Percentiles rank a stretch among this genome's conserved stretches.
Evolutionary conservation across 1,140 invertebrate species (phyloP).

Genomic region (Philopotamus ludificatus): DNA sequence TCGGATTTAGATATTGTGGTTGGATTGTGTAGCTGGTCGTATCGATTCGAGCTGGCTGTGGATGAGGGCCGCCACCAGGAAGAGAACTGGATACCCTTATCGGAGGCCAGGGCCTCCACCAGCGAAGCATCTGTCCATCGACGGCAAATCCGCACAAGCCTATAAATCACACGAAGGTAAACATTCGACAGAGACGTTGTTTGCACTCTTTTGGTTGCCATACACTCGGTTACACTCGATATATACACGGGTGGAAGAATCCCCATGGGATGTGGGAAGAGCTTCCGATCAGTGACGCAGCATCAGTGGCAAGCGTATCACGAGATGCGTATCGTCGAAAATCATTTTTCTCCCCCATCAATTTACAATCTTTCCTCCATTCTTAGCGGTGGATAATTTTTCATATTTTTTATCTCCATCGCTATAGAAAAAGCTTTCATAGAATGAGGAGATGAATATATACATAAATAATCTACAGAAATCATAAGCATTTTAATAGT

Average conservation of each 20-base stretch:
- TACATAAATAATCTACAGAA: no score
- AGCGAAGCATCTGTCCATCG: constrained; percentile 39
- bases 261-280: not conserved
- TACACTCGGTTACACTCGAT: constrained; percentile 12
- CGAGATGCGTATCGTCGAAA: no score
- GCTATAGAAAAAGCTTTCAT: no score
- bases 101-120: constrained; percentile 6
- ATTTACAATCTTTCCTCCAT: no score
- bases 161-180: constrained; percentile 42
- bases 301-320: not conserved
- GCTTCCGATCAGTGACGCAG: not conserved
- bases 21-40: no score
- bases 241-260: not conserved
- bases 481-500: no score
- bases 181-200: constrained; percentile 36
- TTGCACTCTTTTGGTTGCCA: constrained; percentile 29
- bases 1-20: no score
- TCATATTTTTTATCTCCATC: no score
- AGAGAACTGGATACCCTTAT: constrained; percentile 32
- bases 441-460: no score
- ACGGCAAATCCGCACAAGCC: constrained; percentile 40
- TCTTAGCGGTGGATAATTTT: no score
- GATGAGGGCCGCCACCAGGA: not conserved
- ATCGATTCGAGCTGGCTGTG: not conserved
- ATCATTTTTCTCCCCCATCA: no score